Evolutionary conservation across 2,888 invertebrate species (phyloP).

Genomic region (Tupiocoris notatus): DNA sequence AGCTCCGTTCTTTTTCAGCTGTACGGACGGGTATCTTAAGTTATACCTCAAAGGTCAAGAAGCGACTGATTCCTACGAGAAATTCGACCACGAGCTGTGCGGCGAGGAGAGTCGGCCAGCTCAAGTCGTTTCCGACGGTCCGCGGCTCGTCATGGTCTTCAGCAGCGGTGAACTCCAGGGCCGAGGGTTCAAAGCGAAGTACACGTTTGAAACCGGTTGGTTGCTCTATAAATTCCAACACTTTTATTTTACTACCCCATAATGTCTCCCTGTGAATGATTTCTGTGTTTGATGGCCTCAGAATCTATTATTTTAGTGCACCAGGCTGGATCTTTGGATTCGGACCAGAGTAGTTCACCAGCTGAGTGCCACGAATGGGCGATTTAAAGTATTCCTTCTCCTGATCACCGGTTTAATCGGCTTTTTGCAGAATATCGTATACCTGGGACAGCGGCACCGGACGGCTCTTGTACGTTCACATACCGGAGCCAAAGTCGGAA

Average conservation of each 20-base stretch:
- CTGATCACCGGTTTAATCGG: background rate
- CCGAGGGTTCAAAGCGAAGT: constrained; percentile 85
- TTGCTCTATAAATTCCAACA: too few species aligned
- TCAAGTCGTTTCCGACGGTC: constrained; percentile 73
- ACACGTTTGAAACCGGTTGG: constrained; percentile 77
- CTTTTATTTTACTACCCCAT: too few species aligned
- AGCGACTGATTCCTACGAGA: constrained; percentile 87
- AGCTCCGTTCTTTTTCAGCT: constrained; percentile 57
- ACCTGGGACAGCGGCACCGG: constrained; percentile 89
- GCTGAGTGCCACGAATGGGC: too few species aligned
- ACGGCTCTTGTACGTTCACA: constrained; percentile 86
- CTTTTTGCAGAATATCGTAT: constrained; percentile 76
- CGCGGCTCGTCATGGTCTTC: constrained; percentile 90
- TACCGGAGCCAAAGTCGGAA: constrained; percentile 85
- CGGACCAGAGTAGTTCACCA: too few species aligned
- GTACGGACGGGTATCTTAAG: constrained; percentile 87
- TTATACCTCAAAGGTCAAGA: constrained; percentile 90
- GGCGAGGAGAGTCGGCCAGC: constrained; percentile 72
- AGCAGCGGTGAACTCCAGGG: constrained; percentile 90
- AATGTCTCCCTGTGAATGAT: too few species aligned
- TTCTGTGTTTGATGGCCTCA: too few species aligned
- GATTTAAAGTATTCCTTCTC: too few species aligned
- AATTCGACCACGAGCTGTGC: constrained; percentile 90
- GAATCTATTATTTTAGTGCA: too few species aligned
- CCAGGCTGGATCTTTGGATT: too few species aligned